A percentile compares a stretch with the other conserved stretches of the same genome.
These are phyloP conservation scores for Dicyrtoma fusca DNA, from an alignment of 2,888 invertebrate genomes.

Conservation along the genomic window DNA sequence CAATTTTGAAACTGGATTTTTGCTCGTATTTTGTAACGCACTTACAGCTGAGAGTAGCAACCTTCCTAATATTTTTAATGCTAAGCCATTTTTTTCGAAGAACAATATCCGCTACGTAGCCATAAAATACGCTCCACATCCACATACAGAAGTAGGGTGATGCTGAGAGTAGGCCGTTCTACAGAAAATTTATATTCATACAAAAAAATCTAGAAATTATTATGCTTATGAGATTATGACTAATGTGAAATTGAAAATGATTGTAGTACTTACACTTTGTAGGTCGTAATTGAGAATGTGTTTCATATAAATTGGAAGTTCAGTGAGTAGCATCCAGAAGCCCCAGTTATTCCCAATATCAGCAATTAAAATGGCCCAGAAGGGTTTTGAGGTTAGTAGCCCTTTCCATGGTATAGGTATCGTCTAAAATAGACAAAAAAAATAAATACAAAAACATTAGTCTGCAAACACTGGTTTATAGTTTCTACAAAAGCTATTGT, in stretches of 20 bases:
- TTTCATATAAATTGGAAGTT: conserved; percentile 80
- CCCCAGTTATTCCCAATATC: conserved; percentile 78
- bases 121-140: conserved; percentile 37
- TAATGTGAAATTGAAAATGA: not conserved
- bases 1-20: too few species aligned
- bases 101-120: conserved; percentile 27
- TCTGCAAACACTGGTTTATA: too few species aligned
- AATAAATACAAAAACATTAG: too few species aligned
- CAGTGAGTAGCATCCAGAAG: conserved; percentile 81
- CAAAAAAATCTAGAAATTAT: too few species aligned
- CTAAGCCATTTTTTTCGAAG: conserved; percentile 17
- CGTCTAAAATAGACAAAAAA: conserved; percentile 18
- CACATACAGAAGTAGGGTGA: conserved; percentile 40
- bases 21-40: too few species aligned
- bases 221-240: not conserved
- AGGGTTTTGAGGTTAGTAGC: conserved; percentile 72
- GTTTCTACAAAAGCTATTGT: too few species aligned
- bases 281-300: conserved; percentile 80
- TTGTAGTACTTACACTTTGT: conserved; percentile 59
- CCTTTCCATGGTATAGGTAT: conserved; percentile 71
- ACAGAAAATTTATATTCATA: not conserved
- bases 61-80: conserved; percentile 29
- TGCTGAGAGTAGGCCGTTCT: conserved; percentile 41
- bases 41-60: conserved; percentile 23
- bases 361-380: conserved; percentile 82